phyloP scores from a whole-genome alignment of 2,113 vertebrate genomes.

The Budorcas taxicolor region DNA sequence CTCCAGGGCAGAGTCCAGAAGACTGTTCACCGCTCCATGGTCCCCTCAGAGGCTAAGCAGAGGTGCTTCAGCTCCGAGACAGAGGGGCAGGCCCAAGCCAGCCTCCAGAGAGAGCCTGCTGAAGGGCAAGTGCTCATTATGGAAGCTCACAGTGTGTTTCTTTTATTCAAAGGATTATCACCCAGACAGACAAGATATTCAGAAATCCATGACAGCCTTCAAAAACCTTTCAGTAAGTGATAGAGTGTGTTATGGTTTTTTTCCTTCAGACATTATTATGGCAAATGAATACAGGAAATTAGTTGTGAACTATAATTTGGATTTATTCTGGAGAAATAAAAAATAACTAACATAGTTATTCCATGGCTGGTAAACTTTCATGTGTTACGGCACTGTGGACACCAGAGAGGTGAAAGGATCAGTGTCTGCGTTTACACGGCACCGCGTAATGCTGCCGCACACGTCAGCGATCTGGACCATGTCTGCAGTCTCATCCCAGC shows the following conservation, averaged over 20 bases:
- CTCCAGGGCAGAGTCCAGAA: not conserved
- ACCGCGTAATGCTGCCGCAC: accelerated
- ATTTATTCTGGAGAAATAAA: not conserved
- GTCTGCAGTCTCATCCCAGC: not conserved
- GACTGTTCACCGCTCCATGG: slow-evolving; percentile 38
- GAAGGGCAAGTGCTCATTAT: not conserved
- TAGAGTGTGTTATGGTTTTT: no score
- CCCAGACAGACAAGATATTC: slow-evolving; percentile 93
- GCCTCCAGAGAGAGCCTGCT: not conserved
- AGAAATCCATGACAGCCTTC: slow-evolving; percentile 95
- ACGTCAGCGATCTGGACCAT: not conserved
- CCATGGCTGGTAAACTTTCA: not conserved
- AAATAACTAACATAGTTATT: not conserved
- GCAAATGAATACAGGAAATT: not conserved
- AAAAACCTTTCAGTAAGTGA: slow-evolving; percentile 93
- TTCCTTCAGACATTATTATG: not conserved
- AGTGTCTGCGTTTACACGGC: not conserved
- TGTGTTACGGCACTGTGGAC: no score
- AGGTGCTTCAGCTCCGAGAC: not conserved
- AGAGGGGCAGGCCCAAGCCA: not conserved
- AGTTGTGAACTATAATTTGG: not conserved
- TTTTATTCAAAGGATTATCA: slow-evolving; percentile 88
- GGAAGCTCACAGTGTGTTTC: slow-evolving; percentile 11
- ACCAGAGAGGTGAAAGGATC: not conserved
- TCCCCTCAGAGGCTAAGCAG: not conserved